Base-by-base conservation (phyloP, 2,888 invertebrate species). In the Uloborus plumipes region DNA sequence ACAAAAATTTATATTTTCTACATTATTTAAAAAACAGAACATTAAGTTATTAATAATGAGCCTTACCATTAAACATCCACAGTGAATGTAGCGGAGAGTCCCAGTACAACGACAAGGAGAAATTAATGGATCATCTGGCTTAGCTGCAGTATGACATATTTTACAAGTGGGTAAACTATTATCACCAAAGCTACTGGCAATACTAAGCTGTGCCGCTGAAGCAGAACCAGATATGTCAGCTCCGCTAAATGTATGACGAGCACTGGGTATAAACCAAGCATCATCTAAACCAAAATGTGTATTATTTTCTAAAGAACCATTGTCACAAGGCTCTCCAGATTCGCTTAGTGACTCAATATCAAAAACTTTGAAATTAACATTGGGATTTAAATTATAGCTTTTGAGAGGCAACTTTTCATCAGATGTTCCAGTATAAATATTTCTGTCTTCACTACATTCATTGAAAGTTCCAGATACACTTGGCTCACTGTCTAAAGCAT, bases 81-180 rank as follows among this genome's bases (percentile, higher is more conserved):
- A 89, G 86, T 91, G 91, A 53, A 91, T 90, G 87, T 88, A 90
- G 85, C 89, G 88, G 86, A 91, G 88, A 20, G 91, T 89, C 18
- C 91, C 91, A 50, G 90, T 88, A 86, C 91, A 91, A 58, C 91
- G 87, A 86, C 91, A 91, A 0, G 91, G 91, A 2, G 90, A 89
- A 79, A 91, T 90, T 53, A 91, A 88, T 11, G 89, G 88, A 79
- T 88, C 86, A 79, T 87, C 81, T 70, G 88, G 86, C 61, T 87
- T 86, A 11, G 86, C 87, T 15, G 88, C 87, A 80, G 88, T 86
- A 85, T 91, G 91, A 86, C 91, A 91, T 78, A 91, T 91, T 75
- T 91, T 88, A 86, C 91, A 91, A 71, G 90, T 88, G 16, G 89
- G 88, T 77, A 84, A 39, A 50, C 84, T 76, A 70, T 70, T 77